Conservation (phyloP, 2,888 invertebrate species). For the Oegoconia quadripuncta region DNA sequence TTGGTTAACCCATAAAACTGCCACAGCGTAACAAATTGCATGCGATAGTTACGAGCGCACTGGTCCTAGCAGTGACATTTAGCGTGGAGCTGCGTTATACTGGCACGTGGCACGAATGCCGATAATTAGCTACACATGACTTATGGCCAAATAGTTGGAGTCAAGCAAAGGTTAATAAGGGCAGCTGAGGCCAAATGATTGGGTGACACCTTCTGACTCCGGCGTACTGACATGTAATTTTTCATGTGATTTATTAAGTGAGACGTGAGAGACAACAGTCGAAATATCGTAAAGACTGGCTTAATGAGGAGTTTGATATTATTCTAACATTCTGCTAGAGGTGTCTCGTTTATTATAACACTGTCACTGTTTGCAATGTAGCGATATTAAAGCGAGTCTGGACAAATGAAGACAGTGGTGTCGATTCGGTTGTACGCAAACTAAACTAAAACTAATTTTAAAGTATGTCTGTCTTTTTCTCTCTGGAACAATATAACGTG, state of each 20-base stretch:
- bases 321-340: too few species aligned
- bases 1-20: slow-evolving; percentile 40
- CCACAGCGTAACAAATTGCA: slow-evolving; percentile 53
- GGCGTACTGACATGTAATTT: slow-evolving; percentile 14
- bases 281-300: too few species aligned
- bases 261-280: background rate
- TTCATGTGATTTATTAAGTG: slow-evolving; percentile 10
- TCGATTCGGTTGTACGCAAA: too few species aligned
- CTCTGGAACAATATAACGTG: too few species aligned
- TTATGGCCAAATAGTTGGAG: slow-evolving; percentile 52
- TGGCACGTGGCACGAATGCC: slow-evolving; percentile 35
- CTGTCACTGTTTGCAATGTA: too few species aligned
- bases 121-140: slow-evolving; percentile 64
- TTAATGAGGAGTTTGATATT: too few species aligned
- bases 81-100: slow-evolving; percentile 18
- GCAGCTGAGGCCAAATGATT: slow-evolving; percentile 39
- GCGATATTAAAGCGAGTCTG: too few species aligned
- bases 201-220: slow-evolving; percentile 13
- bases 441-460: too few species aligned
- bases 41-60: slow-evolving; percentile 13
- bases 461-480: too few species aligned
- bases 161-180: slow-evolving; percentile 63
- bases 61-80: slow-evolving; percentile 24
- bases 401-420: too few species aligned
- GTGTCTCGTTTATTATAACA: too few species aligned